Conservation (phyloP, 2,113 vertebrate genomes). For the Aix galericulata region DNA sequence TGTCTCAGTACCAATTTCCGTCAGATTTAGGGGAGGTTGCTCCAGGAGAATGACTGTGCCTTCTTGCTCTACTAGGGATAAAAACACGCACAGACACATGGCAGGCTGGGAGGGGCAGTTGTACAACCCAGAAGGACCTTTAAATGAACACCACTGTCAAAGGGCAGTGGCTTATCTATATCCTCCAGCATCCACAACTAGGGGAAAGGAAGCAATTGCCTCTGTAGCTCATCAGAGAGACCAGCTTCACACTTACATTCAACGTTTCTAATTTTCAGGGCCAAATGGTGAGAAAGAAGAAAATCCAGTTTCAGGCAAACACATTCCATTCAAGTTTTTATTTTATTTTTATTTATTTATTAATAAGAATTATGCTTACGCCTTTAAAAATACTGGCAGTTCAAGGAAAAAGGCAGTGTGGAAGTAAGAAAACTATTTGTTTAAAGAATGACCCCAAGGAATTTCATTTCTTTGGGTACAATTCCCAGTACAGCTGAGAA, state of each 20-base stretch:
- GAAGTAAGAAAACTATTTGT: not conserved
- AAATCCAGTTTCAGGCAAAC: not conserved
- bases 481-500: not conserved
- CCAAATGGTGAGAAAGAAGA: not conserved
- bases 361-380: not conserved
- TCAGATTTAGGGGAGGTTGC: not conserved
- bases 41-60: fast-evolving
- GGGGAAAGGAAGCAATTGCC: fast-evolving
- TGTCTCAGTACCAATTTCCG: not conserved
- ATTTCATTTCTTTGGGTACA: no score
- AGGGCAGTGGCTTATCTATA: not conserved
- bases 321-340: not conserved
- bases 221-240: not conserved
- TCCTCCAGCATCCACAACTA: not conserved
- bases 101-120: fast-evolving
- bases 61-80: fast-evolving
- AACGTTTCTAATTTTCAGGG: not conserved
- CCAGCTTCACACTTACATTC: fast-evolving
- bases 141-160: not conserved
- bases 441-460: not conserved
- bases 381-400: not conserved
- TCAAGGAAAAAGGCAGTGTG: not conserved
- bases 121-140: not conserved
- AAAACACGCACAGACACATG: not conserved
- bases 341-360: not conserved